Conservation (phyloP, 1,140 invertebrate genomes). For the Eupristina koningsbergeri region DNA sequence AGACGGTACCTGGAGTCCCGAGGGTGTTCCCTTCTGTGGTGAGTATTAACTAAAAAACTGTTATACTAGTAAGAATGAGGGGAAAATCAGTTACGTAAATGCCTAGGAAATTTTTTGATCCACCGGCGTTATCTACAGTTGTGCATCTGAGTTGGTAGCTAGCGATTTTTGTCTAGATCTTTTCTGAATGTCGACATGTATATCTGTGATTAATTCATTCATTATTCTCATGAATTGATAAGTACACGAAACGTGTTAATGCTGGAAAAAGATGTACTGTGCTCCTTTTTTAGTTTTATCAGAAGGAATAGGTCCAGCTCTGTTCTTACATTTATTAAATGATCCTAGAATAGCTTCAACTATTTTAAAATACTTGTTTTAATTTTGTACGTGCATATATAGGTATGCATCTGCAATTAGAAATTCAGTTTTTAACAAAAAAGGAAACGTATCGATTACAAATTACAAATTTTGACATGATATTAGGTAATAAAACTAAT, state of each 20-base stretch:
- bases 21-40: constrained; percentile 96
- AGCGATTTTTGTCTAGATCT: background rate
- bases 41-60: constrained; percentile 71
- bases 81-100: too few species aligned
- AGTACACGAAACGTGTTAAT: background rate
- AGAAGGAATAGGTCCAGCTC: background rate
- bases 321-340: background rate
- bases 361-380: too few species aligned
- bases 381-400: too few species aligned
- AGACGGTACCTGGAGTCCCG: constrained; percentile 89
- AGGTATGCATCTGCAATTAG: too few species aligned
- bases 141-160: background rate
- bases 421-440: too few species aligned
- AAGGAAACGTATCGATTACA: too few species aligned
- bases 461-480: too few species aligned
- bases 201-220: background rate
- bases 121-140: background rate
- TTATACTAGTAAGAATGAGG: too few species aligned
- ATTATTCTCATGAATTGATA: background rate
- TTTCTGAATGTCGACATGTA: background rate
- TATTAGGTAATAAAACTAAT: too few species aligned
- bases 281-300: background rate
- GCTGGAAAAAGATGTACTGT: background rate
- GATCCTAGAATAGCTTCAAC: too few species aligned
- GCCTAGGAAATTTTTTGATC: background rate